Base-by-base conservation (phyloP, 2,888 invertebrate species). In the Meta bourneti region DNA sequence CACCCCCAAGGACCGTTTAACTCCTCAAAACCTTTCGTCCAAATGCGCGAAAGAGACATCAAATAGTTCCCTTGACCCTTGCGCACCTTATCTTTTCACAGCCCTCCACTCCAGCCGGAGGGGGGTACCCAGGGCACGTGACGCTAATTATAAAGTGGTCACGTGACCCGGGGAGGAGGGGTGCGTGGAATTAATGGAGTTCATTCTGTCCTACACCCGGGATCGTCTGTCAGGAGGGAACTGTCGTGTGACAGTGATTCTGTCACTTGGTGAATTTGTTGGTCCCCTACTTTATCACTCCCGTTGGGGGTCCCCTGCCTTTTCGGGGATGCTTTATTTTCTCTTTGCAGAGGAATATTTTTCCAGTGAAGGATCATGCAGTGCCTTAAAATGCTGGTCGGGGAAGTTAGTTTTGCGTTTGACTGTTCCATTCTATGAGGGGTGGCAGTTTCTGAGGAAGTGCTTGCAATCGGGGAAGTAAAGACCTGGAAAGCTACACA, bases 91-190 rank as follows among this genome's bases (percentile, higher is more conserved):
- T 91, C 86, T 91, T 82, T 80, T 85, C 75, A 51, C 74, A 61
- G 61, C 86, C 75, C 61, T 51, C 77, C 13, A 13, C n/a, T 79
- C n/a, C 34, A 48, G 52, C 19, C 34, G 49, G 77, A 9, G 77
- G 71, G 70, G 13, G 83, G 48, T 9, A 52, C n/a, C 61, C 9
- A 8, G 49, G 78, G 81, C 90, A 82, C 90, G 86, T 90, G 82
- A 82, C 81, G 82, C 75, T 86, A 86, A 91, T 91, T 91, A 91
- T 91, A 91, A 91, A 91, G 74, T 72, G 77, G 86, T 82, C 90
- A 82, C 90, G 90, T 91, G 90, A 86, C 78, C 74, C 19, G n/a
- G 11, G 72, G 72, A 71, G 70, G 86, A 34, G 77, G 48, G 69
- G 86, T 8, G 52, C 70, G 80, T 61, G 84, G 90, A 86, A 86